Conservation (phyloP, 2,888 invertebrate species). For the Noctua fimbriata region DNA sequence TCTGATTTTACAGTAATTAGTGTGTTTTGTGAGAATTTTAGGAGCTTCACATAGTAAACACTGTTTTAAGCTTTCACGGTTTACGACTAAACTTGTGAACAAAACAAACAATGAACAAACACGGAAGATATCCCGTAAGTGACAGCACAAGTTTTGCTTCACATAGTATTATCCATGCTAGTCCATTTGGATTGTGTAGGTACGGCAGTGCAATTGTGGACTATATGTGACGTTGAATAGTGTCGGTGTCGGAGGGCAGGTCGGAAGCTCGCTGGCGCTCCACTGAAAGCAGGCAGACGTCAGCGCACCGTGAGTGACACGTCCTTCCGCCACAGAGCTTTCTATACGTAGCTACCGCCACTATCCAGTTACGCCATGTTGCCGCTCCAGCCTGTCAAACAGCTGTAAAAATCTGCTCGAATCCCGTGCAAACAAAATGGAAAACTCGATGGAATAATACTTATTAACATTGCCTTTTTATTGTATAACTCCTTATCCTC, state of each 20-base stretch:
- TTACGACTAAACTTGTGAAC: no score
- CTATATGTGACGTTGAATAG: constrained; percentile 74
- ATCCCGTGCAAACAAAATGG: constrained; percentile 41
- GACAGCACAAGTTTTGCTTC: no score
- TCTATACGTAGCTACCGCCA: constrained; percentile 74
- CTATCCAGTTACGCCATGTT: constrained; percentile 77
- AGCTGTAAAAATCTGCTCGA: constrained; percentile 62
- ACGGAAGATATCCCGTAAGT: no score
- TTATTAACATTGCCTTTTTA: constrained; percentile 49
- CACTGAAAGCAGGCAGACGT: constrained; percentile 85
- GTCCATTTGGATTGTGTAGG: constrained; percentile 44
- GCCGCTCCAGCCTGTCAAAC: constrained; percentile 67
- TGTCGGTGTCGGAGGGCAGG: constrained; percentile 83
- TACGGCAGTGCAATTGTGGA: constrained; percentile 68
- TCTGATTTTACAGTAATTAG: constrained; percentile 45
- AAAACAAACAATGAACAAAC: no score
- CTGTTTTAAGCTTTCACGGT: no score
- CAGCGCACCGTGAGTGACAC: constrained; percentile 84
- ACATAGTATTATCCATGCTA: constrained; percentile 27
- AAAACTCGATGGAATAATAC: constrained; percentile 15
- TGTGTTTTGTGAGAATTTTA: constrained; percentile 6
- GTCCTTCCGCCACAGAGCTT: constrained; percentile 86
- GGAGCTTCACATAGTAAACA: constrained; percentile 12
- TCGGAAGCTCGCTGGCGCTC: constrained; percentile 84
- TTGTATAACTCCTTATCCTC: constrained; percentile 73